Evolutionary conservation across 2,113 vertebrate species (phyloP).

Genomic region (Haemorhous mexicanus): DNA sequence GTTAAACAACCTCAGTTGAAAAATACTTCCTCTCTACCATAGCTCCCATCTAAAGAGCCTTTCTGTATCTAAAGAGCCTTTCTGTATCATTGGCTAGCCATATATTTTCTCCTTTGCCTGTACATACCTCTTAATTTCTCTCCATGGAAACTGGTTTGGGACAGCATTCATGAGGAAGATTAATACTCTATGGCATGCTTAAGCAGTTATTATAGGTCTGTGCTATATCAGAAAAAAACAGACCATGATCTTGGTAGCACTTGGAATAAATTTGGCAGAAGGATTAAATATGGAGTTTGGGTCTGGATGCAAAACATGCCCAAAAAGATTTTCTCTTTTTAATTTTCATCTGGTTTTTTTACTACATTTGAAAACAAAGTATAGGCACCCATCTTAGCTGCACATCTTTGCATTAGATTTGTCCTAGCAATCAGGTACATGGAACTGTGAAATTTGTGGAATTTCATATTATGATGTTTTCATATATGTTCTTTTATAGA

Average conservation of each 20-base stretch:
- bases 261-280: neutral
- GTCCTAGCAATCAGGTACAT: neutral
- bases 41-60: neutral
- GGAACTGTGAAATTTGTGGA: neutral
- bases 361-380: neutral
- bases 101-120: constrained; percentile 45
- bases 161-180: constrained; percentile 33
- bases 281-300: neutral
- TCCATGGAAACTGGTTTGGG: constrained; percentile 50
- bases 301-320: neutral
- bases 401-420: neutral
- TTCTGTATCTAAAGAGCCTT: constrained; percentile 27
- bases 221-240: constrained; percentile 3
- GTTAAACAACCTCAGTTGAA: neutral
- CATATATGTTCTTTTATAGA: neutral
- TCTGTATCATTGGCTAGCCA: constrained; percentile 26
- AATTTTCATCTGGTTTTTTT: neutral
- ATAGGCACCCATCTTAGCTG: neutral
- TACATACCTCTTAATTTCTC: constrained; percentile 52
- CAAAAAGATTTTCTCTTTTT: neutral
- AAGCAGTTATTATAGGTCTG: constrained; percentile 3
- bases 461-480: neutral
- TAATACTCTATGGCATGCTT: constrained; percentile 36
- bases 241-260: neutral
- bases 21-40: neutral